Base-by-base conservation (phyloP, 1,140 invertebrate species). In the Littorina saxatilis region DNA sequence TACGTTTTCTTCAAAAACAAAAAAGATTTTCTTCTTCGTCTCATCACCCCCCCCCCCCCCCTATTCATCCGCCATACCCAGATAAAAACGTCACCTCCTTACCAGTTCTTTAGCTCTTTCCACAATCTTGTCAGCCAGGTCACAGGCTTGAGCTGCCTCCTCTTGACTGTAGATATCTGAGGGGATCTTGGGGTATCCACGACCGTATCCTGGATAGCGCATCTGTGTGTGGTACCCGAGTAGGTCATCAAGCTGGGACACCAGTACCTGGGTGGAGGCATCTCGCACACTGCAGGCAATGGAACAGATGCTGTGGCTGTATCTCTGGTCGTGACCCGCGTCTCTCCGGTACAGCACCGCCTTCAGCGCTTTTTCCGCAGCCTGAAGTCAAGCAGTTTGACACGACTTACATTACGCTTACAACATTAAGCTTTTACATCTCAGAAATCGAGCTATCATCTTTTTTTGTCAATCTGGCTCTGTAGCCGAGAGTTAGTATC, bases 281-380 rank as follows among this genome's bases (percentile, higher is more conserved):
- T 81, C 58, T n/a, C 43, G 15, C 29, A 82, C 29, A 1, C 0
- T 2, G 29, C 63, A 2, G 27, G 80, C 52, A 0, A 84, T 15
- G 13, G 9, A 20, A 5, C 20, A n/a, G 9, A 84, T 20, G 7
- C 55, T 58, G 63, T 84, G 83, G 27, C 70, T 63, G 7, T 29
- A 32, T 29, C 43, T 74, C 20, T 39, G 32, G 0, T 0, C 58
- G 29, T 52, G 20, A 9, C 61, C 35, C 2, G 82, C 74, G 58
- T 82, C 76, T 7, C 50, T 58, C 39, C 77, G 74, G 37, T 74
- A 84, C 32, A 79, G 39, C 37, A 84, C 20, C 4, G 83, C 79
- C 55, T 84, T 84, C 9, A 84, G 39, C 15, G 83, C 83, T 70
- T 84, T 84, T 29, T 84, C 83, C 58, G 83, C 75, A 29, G 76